Percentiles rank a stretch among this genome's conserved stretches.
These are phyloP conservation scores for Tenodera sinensis DNA, from an alignment of 2,888 invertebrate genomes.

Conservation along the genomic window DNA sequence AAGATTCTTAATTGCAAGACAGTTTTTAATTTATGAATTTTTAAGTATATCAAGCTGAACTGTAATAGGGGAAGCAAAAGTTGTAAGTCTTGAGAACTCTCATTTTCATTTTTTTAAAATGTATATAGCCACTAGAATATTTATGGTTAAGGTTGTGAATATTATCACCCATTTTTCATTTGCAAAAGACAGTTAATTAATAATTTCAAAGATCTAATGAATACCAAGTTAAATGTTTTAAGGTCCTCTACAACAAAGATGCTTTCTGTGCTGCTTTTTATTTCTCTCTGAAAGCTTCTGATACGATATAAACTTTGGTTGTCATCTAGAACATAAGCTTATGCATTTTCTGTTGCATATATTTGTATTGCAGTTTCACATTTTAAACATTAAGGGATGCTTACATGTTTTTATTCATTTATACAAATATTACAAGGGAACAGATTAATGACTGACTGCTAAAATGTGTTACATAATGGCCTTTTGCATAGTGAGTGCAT, in stretches of 20 bases:
- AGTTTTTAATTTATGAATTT: no score
- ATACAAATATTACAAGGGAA: neutral
- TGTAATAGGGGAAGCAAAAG: no score
- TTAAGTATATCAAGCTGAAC: no score
- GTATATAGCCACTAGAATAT: no score
- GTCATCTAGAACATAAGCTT: neutral
- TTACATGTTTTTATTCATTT: neutral
- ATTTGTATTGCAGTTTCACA: no score
- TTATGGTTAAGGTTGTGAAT: no score
- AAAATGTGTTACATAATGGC: neutral
- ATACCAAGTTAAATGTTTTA: neutral
- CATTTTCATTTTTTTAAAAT: no score
- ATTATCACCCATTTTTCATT: neutral
- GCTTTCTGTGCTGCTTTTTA: neutral
- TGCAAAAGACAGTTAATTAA: neutral
- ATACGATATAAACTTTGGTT: neutral
- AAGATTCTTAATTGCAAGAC: no score
- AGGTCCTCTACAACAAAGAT: neutral
- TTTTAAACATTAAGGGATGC: neutral
- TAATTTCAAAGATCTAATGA: neutral
- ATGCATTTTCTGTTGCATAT: neutral
- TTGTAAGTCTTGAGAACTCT: no score
- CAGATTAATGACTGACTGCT: neutral
- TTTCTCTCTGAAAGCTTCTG: neutral
- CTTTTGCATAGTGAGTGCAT: neutral